These are phyloP conservation scores for Callinectes sapidus DNA, from an alignment of 2,888 invertebrate species.

Conservation along the genomic window DNA sequence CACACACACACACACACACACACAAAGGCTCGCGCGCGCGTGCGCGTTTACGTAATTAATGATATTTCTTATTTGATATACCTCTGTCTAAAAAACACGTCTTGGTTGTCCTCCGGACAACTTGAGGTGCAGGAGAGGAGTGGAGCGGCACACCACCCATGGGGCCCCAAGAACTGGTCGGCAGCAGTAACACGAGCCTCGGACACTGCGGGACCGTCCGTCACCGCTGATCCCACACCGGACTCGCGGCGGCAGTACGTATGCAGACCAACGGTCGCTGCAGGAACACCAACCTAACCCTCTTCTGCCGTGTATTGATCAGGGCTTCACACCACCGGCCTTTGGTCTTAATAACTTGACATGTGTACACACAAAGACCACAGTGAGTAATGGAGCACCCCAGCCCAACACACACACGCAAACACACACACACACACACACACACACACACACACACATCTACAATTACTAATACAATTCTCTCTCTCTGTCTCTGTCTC, in stretches of 20 bases:
- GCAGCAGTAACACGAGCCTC: not conserved
- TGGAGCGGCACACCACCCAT: not conserved
- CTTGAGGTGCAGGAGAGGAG: not conserved
- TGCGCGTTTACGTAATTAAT: not conserved
- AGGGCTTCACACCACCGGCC: not conserved
- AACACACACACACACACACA: not conserved
- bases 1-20: conserved; percentile 1
- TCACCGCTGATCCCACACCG: not conserved
- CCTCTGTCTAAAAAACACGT: not conserved
- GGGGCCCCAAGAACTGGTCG: not conserved
- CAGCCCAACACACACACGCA: not conserved
- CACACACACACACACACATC: not conserved
- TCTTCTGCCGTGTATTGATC: not conserved
- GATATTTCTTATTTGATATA: not conserved
- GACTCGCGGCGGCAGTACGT: not conserved
- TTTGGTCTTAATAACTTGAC: not conserved
- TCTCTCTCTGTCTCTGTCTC: not conserved
- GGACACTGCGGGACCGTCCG: conserved; percentile 8
- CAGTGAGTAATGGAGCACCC: not conserved
- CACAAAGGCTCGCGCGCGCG: not conserved
- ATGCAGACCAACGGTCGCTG: not conserved
- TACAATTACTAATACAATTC: not conserved
- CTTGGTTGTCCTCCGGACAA: not conserved
- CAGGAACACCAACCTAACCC: not conserved
- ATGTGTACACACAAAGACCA: not conserved